Conservation (phyloP, 1,140 invertebrate species). For the Lysiphlebus fabarum region DNA sequence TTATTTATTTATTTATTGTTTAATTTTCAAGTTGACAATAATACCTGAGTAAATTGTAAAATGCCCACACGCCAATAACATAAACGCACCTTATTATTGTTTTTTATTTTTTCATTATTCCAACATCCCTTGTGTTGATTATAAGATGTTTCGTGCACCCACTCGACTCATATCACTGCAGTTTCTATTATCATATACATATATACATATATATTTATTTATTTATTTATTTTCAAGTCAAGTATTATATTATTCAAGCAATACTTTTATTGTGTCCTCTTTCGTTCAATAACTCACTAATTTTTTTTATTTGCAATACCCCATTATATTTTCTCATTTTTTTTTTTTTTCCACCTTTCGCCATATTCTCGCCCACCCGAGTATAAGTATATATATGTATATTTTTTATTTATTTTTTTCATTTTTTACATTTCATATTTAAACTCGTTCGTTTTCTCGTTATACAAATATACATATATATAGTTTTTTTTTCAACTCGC, state of each 20-base stretch:
- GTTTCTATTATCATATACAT: no score
- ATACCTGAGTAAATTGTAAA: no score
- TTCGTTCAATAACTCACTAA: constrained; percentile 20
- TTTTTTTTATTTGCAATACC: constrained; percentile 19
- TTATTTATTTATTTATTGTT: no score
- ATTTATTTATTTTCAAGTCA: constrained; percentile 22
- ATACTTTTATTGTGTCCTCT: not conserved
- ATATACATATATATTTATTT: no score
- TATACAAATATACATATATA: constrained; percentile 30
- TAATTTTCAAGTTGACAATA: no score
- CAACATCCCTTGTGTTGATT: not conserved
- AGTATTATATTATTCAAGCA: not conserved
- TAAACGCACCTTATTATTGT: no score
- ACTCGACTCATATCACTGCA: no score
- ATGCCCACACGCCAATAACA: no score
- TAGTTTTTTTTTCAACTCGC: constrained; percentile 25
- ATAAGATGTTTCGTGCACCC: no score
- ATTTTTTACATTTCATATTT: not conserved
- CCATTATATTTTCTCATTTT: constrained; percentile 16
- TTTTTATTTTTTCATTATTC: no score
- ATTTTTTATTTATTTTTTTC: not conserved
- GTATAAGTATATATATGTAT: not conserved
- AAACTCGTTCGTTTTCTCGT: not conserved
- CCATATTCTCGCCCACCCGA: constrained; percentile 14
- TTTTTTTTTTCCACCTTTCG: constrained; percentile 4